Conservation (phyloP, 2,113 vertebrate genomes). For the Alligator mississippiensis region DNA sequence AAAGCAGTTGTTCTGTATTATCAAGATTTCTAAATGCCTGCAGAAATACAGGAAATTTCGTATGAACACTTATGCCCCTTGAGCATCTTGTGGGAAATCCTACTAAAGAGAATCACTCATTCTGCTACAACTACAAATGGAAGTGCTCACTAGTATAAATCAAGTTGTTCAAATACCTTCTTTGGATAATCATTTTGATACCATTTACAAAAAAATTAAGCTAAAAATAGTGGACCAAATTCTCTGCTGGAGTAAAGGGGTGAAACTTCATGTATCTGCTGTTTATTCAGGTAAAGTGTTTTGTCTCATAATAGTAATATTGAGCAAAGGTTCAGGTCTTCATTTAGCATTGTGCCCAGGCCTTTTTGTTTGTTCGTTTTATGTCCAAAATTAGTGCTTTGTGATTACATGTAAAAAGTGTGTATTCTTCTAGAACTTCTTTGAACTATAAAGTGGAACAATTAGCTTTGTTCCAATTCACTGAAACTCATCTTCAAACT, state of each 20-base stretch:
- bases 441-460: background rate
- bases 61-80: background rate
- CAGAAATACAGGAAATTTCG: background rate
- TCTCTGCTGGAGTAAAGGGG: background rate
- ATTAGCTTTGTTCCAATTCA: slow-evolving; percentile 12
- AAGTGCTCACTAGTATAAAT: background rate
- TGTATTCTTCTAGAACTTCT: background rate
- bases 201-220: background rate
- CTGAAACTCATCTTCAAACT: background rate
- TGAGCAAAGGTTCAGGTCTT: background rate
- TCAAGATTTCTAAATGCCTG: background rate
- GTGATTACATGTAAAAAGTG: background rate
- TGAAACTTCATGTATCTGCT: background rate
- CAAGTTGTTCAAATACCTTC: background rate
- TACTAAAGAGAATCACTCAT: background rate
- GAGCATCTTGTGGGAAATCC: background rate
- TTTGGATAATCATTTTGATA: background rate
- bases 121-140: background rate
- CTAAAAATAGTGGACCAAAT: background rate
- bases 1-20: background rate
- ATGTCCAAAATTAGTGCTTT: background rate
- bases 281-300: background rate
- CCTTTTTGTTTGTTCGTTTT: background rate
- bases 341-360: background rate
- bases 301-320: background rate